These are phyloP conservation scores for Poecile atricapillus DNA, from an alignment of 2,113 vertebrate genomes.

Conservation along the genomic window DNA sequence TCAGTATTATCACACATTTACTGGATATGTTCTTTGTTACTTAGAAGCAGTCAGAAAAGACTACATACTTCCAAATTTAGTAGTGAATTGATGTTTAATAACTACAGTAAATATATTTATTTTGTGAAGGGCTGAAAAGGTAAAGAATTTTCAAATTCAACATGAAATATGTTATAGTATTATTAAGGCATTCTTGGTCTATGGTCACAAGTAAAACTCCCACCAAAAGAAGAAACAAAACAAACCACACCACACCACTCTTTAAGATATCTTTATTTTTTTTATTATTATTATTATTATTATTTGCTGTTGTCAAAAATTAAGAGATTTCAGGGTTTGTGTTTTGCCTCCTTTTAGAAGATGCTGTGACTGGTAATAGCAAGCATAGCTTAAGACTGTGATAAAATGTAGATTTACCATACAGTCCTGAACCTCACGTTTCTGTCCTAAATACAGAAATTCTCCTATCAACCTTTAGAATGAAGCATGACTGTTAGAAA, in stretches of 20 bases:
- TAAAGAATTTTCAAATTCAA: neutral
- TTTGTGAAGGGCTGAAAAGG: neutral
- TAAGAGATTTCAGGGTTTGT: neutral
- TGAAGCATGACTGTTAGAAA: neutral
- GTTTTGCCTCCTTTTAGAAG: neutral
- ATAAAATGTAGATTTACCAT: neutral
- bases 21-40: neutral
- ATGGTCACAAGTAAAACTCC: neutral
- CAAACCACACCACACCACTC: rapidly evolving
- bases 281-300: neutral
- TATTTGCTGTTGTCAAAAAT: neutral
- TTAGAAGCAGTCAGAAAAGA: neutral
- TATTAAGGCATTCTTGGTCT: neutral
- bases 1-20: neutral
- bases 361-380: neutral
- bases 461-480: neutral
- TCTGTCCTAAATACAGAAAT: neutral
- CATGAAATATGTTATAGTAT: neutral
- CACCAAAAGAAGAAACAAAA: neutral
- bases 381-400: neutral
- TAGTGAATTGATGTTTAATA: neutral
- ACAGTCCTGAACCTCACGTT: neutral
- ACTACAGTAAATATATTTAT: neutral
- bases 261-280: neutral
- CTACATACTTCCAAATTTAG: neutral